Evolutionary conservation across 2,888 invertebrate species (phyloP), one percentile per base, ranked within the genome.

Genomic region (Lithophane ornitopus): DNA sequence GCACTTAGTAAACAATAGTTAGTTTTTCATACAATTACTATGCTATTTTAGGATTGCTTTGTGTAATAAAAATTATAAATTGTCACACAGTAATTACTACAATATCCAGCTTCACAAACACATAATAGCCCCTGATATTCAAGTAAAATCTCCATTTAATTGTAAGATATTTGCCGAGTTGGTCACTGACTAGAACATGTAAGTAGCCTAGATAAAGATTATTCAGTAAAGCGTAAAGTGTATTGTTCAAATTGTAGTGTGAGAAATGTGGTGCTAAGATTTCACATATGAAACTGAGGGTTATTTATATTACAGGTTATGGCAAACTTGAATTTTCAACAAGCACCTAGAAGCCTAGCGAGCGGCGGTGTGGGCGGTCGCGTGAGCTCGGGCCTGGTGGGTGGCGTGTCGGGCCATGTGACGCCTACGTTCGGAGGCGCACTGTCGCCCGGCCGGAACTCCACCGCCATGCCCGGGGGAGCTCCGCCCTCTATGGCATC

Each of bases 241-340:
- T 49, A 56, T 69, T 66, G 16, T 66, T 52, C 26, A 54, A 54
- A 68, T 66, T 49, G 26, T 77, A 63, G 67, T 68, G 28, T 59
- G 67, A 28, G 41, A 70, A 14, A 52, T 28, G 4, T 49, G 8
- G 0, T 52, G 14, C 2, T 56, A n/a, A 28, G 44, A 66, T 65
- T 74, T 54, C 14, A 67, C 28, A 28, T 70, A 49, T 34, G 3
- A 52, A 61, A 69, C n/a, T 65, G 7, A 58, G 12, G n/a, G 19
- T 52, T 39, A 19, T 56, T 86, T 90, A 89, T 77, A 68, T 95
- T 93, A 22, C 96, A 97, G 98, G 98, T 98, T 97, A 98, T 98
- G 98, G 98, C 98, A 97, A 98, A 98, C 97, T 97, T 98, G 97
- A 98, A 98, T 97, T 98, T 98, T 97, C 98, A 98, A 96, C 98